A percentile compares a stretch with the other conserved stretches of the same genome.
These are phyloP conservation scores for Babylonia areolata DNA, from an alignment of 1,140 invertebrate genomes.

Conservation along the genomic window DNA sequence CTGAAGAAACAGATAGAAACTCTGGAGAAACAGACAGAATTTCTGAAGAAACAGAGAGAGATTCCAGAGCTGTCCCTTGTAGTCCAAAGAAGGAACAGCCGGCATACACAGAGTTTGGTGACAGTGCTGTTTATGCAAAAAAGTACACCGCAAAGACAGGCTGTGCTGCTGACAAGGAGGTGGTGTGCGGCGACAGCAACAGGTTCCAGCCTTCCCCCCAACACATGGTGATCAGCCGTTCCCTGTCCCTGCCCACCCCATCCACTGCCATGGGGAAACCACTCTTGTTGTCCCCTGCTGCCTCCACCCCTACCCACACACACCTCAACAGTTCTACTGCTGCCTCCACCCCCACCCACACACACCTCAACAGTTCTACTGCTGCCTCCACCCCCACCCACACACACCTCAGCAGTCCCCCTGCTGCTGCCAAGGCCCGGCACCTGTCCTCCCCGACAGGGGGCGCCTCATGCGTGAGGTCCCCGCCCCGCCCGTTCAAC, in stretches of 20 bases:
- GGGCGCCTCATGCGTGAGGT: slow-evolving; percentile 27
- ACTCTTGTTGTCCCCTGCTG: neutral
- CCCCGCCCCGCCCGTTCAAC: slow-evolving; percentile 55
- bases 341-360: neutral
- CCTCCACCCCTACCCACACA: neutral
- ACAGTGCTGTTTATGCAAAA: neutral
- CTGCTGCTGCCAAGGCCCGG: neutral
- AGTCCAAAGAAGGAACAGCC: neutral
- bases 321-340: slow-evolving; percentile 6
- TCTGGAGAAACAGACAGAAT: too few relatives aligned
- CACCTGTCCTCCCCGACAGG: slow-evolving; percentile 9
- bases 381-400: slow-evolving; percentile 2
- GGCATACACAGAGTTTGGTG: neutral
- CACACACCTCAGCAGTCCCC: slow-evolving; percentile 1
- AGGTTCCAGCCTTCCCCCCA: neutral
- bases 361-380: neutral
- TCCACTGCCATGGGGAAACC: neutral
- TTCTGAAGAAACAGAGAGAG: neutral
- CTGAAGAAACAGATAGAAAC: neutral
- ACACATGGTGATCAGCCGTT: slow-evolving; percentile 13
- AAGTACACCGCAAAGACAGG: neutral
- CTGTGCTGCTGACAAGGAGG: too few relatives aligned
- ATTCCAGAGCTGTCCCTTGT: neutral
- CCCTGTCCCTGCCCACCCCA: slow-evolving; percentile 6
- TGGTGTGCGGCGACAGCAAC: neutral